Conservation (phyloP, 2,113 vertebrate genomes). For the Dolichotis patagonum region DNA sequence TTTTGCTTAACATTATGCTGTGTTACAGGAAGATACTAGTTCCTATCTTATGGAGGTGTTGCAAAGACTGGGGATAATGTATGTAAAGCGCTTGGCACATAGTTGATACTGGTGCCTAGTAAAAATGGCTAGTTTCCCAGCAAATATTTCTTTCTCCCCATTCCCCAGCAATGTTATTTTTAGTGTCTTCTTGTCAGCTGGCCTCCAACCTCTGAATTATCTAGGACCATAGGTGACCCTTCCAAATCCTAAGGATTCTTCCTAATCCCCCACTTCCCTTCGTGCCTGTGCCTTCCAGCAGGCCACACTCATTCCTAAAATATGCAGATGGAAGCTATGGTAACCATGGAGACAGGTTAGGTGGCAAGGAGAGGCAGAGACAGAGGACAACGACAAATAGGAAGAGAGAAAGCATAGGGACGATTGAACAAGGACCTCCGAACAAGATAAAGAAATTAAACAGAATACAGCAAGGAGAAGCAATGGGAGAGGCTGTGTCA, state of each 20-base stretch:
- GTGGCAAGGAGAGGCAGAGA: constrained; percentile 65
- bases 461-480: background rate
- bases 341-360: constrained; percentile 81
- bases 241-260: constrained; percentile 47
- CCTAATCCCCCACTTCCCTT: constrained; percentile 21
- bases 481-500: background rate
- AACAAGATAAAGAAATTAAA: constrained; percentile 41
- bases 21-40: constrained; percentile 29
- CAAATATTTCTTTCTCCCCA: background rate
- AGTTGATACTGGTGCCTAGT: background rate
- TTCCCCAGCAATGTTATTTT: constrained; percentile 29
- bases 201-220: background rate
- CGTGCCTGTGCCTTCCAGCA: constrained; percentile 61
- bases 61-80: background rate
- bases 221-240: constrained; percentile 26
- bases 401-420: constrained; percentile 49
- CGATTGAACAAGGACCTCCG: constrained; percentile 6
- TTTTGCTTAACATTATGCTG: background rate
- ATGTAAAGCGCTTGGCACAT: constrained; percentile 9
- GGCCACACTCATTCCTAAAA: constrained; percentile 80
- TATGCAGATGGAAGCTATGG: constrained; percentile 79
- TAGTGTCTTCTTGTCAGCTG: background rate
- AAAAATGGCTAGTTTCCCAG: constrained; percentile 28
- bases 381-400: constrained; percentile 58
- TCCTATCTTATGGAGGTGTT: background rate